A percentile compares a stretch with the other conserved stretches of the same genome.
Conservation (phyloP, 1,140 invertebrate species). For the Hyles euphorbiae region DNA sequence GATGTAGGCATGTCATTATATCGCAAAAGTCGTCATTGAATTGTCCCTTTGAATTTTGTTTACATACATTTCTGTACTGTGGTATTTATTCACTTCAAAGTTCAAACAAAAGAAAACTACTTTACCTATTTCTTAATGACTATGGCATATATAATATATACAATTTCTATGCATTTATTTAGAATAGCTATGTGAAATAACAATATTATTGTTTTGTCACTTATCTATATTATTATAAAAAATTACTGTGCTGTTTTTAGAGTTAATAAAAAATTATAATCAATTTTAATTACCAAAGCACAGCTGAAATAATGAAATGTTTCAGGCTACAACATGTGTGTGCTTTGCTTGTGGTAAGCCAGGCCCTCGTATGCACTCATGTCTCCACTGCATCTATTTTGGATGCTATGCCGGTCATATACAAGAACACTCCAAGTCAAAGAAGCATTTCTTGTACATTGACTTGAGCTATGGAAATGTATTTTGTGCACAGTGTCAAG, state of each 20-base stretch:
- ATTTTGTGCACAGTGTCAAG: slow-evolving; percentile 93
- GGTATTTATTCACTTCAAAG: no score
- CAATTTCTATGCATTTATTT: no score
- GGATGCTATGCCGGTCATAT: slow-evolving; percentile 91
- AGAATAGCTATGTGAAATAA: no score
- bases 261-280: no score
- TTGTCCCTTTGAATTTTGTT: neutral
- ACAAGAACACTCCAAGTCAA: slow-evolving; percentile 87
- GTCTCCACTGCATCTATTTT: slow-evolving; percentile 94
- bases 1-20: neutral
- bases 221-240: no score
- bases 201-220: no score
- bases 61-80: neutral
- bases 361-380: slow-evolving; percentile 88
- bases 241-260: no score
- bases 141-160: no score
- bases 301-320: neutral
- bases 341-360: slow-evolving; percentile 87
- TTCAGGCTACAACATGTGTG: slow-evolving; percentile 82
- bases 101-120: no score
- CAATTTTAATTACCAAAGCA: no score
- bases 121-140: no score
- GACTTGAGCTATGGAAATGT: slow-evolving; percentile 93
- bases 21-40: neutral
- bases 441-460: slow-evolving; percentile 89